Percentiles rank a stretch among this genome's conserved stretches.
phyloP scores from a whole-genome alignment of 2,888 invertebrate species.

The Papilio elwesi region DNA sequence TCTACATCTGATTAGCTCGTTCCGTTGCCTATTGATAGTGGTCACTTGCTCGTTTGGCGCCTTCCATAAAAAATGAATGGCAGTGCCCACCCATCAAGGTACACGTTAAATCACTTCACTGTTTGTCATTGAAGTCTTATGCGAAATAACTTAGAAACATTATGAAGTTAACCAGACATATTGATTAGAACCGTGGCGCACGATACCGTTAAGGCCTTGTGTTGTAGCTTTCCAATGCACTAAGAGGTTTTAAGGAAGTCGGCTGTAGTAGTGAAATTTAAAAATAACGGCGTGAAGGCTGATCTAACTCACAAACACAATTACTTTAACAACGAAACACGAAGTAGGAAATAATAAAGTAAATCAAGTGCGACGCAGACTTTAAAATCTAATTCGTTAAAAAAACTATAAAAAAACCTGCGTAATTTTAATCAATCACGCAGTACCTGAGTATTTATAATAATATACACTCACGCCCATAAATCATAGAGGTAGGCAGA shows the following conservation, averaged over 20 bases:
- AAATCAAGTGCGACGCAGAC: slow-evolving; percentile 1
- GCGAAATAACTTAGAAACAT: not conserved
- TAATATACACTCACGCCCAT: too few relatives aligned
- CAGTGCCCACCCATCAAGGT: too few relatives aligned
- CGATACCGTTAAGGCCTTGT: slow-evolving; percentile 30
- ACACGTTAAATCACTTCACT: too few relatives aligned
- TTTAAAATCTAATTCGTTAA: not conserved
- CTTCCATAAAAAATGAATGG: too few relatives aligned
- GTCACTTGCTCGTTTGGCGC: too few relatives aligned
- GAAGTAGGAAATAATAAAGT: slow-evolving; percentile 17
- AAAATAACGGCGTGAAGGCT: slow-evolving; percentile 29
- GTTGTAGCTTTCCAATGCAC: slow-evolving; percentile 16
- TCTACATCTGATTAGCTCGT: too few relatives aligned
- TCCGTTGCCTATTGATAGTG: too few relatives aligned
- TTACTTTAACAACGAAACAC: slow-evolving; percentile 18
- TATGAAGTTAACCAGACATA: not conserved
- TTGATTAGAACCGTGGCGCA: slow-evolving; percentile 12
- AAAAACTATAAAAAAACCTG: not conserved
- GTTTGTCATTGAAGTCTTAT: not conserved
- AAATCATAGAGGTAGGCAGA: too few relatives aligned
- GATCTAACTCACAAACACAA: slow-evolving; percentile 2
- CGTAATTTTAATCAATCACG: not conserved
- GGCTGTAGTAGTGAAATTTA: slow-evolving; percentile 21
- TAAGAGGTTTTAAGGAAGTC: slow-evolving; percentile 24
- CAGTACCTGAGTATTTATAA: not conserved